Evolutionary conservation across 2,113 vertebrate genomes (phyloP), one percentile per base, ranked within the genome.

Genomic region (Tenebrosternarchus preto): DNA sequence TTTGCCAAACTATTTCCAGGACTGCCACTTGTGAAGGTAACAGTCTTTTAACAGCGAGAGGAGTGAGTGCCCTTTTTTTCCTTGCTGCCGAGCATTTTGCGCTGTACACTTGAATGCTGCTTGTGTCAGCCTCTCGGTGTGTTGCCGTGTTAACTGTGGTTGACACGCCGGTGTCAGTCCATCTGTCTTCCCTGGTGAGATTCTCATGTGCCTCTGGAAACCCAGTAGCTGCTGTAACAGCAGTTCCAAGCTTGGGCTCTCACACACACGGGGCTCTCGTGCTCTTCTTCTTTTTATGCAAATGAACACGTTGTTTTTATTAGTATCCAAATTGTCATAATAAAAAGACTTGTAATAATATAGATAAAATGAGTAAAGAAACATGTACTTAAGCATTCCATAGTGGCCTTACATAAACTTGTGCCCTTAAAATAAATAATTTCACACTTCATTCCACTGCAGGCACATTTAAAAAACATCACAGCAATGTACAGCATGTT

Each of bases 11-110:
- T 85, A 86, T 76, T 85, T 92, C 88, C 89, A 72, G 85, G 78
- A 89, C 80, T 71, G 85, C 87, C 92, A 92, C 90, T 92, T 93
- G 89, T 91, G 90, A 91, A 92, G 90, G 91, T 92, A 93, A 89
- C 92, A 91, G 92, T 94, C 92, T 92, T 93, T 93, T 93, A 91
- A 93, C 91, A 91, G 91, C 91, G 25, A 88, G 90, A 85, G 88
- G 90, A 92, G 87, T 88, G 88, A 84, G 86, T 53, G 82, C 84
- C 88, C 88, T 86, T 89, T 85, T 83, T 84, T 76, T 72, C 79
- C 61, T 79, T 61, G 9, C 63, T 76, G 87, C 84, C 77, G 72
- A 81, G 73, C 81, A 25, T 73, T 77, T 78, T 64, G 76, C 84
- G 87, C 88, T 91, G 91, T 88, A 89, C 90, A 92, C 86, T 91